Evolutionary conservation across 2,888 invertebrate genomes (phyloP).

Genomic region (Tupiocoris notatus): DNA sequence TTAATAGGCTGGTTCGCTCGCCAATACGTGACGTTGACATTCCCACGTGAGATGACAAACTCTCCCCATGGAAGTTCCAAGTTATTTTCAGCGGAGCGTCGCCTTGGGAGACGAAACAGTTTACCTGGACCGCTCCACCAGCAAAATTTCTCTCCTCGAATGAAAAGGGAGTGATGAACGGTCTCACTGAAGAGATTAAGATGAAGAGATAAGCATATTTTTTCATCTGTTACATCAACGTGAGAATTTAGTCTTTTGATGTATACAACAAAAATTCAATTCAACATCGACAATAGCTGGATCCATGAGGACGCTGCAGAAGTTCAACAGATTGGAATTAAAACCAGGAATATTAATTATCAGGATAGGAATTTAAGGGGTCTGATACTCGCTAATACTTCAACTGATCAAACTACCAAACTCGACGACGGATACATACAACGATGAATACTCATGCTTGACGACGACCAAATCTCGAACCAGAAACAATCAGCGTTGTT

Average conservation of each 20-base stretch:
- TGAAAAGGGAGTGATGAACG: constrained; percentile 74
- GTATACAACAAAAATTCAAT: no score
- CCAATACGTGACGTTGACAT: constrained; percentile 63
- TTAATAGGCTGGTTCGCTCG: constrained; percentile 64
- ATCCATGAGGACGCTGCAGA: no score
- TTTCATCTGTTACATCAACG: no score
- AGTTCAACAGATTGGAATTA: no score
- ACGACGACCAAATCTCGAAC: constrained; percentile 49
- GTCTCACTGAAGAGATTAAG: constrained; percentile 63
- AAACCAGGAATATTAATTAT: not conserved
- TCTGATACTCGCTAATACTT: not conserved
- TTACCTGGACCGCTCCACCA: constrained; percentile 63
- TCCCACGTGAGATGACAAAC: constrained; percentile 52
- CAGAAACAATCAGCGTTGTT: constrained; percentile 59
- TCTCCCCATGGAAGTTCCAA: constrained; percentile 61
- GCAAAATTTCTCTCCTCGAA: constrained; percentile 67
- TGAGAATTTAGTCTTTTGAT: no score
- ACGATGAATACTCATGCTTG: constrained; percentile 2
- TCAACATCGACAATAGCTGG: no score
- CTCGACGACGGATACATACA: constrained; percentile 1
- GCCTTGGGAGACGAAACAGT: constrained; percentile 57
- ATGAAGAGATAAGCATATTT: no score
- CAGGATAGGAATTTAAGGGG: not conserved
- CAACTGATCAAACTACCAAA: constrained; percentile 15
- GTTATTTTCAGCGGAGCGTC: constrained; percentile 52